phyloP scores from a whole-genome alignment of 2,797 vertebrate genomes.

The Leptoclinus maculatus region DNA sequence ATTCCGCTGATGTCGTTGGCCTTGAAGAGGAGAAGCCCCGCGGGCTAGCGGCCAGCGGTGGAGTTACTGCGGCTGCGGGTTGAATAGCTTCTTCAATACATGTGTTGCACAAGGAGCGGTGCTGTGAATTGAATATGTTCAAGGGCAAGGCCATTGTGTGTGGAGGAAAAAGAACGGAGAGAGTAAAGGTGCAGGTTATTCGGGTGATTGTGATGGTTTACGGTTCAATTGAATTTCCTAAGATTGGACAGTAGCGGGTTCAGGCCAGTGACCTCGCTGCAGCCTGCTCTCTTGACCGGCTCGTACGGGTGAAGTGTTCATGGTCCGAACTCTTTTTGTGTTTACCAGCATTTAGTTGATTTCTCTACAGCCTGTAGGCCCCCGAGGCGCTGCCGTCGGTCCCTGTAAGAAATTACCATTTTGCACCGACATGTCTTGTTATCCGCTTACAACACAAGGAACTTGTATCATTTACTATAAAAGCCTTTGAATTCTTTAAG shows the following conservation, averaged over 20 bases:
- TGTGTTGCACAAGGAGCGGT: conserved; percentile 45
- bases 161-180: conserved; percentile 25
- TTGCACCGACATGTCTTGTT: conserved; percentile 8
- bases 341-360: conserved; percentile 32
- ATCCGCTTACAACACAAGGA: conserved; percentile 4
- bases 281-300: conserved; percentile 60
- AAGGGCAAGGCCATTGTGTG: conserved; percentile 58
- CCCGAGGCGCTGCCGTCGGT: conserved; percentile 14
- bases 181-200: conserved; percentile 60
- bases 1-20: conserved; percentile 57
- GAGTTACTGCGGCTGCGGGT: conserved; percentile 33
- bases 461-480: conserved; percentile 1
- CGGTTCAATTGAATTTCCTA: conserved; percentile 45
- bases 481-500: background rate
- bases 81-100: conserved; percentile 66
- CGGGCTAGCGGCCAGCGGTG: conserved; percentile 43
- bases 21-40: conserved; percentile 53
- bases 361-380: conserved; percentile 19
- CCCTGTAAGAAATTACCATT: conserved; percentile 31
- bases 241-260: conserved; percentile 36
- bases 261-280: conserved; percentile 45
- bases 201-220: conserved; percentile 37
- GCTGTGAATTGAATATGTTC: conserved; percentile 58
- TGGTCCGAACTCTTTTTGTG: conserved; percentile 44
- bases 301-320: conserved; percentile 56